Percentiles rank a stretch among this genome's conserved stretches.
These are phyloP conservation scores for Vulpes lagopus DNA, from an alignment of 2,113 vertebrate genomes.

Conservation along the genomic window DNA sequence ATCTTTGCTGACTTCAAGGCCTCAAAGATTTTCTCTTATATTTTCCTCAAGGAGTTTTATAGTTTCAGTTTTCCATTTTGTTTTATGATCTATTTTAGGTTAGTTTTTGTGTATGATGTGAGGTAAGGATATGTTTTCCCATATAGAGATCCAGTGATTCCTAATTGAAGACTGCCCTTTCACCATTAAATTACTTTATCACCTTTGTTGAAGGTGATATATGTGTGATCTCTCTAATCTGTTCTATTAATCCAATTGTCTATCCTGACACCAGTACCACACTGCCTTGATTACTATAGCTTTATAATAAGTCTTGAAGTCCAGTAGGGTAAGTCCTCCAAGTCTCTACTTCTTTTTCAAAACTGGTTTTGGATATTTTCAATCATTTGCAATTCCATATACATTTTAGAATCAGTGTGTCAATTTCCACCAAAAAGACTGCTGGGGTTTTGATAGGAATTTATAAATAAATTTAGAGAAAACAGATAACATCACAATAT, in stretches of 20 bases:
- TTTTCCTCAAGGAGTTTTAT: constrained; percentile 19
- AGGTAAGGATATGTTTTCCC: not conserved
- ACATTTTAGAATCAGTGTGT: constrained; percentile 20
- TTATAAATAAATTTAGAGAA: constrained; percentile 22
- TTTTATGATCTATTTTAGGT: constrained; percentile 3
- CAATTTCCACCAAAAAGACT: not conserved
- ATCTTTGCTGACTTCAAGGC: not conserved
- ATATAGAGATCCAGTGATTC: not conserved
- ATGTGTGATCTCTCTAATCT: not conserved
- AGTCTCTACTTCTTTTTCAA: constrained; percentile 10
- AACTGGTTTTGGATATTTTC: not conserved
- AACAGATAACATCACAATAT: not conserved
- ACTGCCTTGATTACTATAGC: not conserved
- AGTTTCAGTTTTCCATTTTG: not conserved
- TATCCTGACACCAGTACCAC: not conserved
- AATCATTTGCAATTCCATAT: not conserved
- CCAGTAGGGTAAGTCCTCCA: not conserved
- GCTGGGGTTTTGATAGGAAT: constrained; percentile 9
- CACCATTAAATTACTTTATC: not conserved
- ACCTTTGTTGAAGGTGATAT: not conserved
- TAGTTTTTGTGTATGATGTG: not conserved
- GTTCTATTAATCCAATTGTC: not conserved
- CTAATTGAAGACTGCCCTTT: constrained; percentile 9
- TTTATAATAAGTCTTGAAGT: constrained; percentile 26
- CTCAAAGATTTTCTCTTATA: not conserved